phyloP scores from a whole-genome alignment of 2,113 vertebrate genomes.

The Cinclus mexicanus region DNA sequence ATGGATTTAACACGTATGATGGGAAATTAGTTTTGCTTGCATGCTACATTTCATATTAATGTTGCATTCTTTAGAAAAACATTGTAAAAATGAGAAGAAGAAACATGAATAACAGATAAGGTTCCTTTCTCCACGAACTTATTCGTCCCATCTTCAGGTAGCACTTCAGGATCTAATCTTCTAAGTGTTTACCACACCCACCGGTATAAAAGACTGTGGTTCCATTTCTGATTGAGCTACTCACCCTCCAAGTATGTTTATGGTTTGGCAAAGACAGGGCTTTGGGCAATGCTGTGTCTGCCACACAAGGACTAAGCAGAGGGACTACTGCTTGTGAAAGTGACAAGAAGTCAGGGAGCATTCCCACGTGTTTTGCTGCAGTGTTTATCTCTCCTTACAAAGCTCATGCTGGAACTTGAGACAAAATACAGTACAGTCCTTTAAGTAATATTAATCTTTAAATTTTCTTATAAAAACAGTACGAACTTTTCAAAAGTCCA shows the following conservation, averaged over 20 bases:
- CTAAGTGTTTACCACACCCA: not conserved
- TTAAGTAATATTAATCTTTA: not conserved
- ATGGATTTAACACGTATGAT: not conserved
- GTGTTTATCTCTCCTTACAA: not conserved
- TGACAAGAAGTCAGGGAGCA: not conserved
- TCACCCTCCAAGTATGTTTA: not conserved
- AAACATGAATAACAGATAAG: not conserved
- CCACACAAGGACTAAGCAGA: not conserved
- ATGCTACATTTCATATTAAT: not conserved
- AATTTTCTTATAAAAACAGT: not conserved
- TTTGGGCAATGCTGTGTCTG: not conserved
- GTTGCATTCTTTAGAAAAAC: not conserved
- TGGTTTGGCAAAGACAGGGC: not conserved
- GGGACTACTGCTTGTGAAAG: not conserved
- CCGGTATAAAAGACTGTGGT: not conserved
- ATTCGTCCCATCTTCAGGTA: not conserved
- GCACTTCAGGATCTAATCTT: not conserved
- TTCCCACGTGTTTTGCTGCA: accelerated
- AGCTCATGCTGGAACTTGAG: not conserved
- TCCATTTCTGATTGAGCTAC: not conserved
- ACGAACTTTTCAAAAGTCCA: not conserved
- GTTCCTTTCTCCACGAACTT: not conserved
- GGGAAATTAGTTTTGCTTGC: not conserved
- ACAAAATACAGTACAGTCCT: not conserved
- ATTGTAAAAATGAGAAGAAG: not conserved